Evolutionary conservation across 2,888 invertebrate species (phyloP).

Genomic region (Drosophila leonis): DNA sequence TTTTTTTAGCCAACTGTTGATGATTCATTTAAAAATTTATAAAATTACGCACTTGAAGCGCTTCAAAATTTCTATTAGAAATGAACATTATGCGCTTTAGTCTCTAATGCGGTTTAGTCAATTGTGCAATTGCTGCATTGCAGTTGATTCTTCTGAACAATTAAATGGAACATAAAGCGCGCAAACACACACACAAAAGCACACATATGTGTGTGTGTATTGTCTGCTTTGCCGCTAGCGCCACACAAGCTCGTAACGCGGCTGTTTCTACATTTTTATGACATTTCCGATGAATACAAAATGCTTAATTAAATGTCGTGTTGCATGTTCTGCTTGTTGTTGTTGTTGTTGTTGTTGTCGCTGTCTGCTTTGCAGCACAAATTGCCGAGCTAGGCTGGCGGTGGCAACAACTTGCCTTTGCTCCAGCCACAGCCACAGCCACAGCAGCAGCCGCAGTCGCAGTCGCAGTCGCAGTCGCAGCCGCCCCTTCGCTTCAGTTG

Average conservation of each 20-base stretch:
- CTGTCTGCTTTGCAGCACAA: slow-evolving; percentile 56
- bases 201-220: slow-evolving; percentile 38
- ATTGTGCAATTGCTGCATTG: slow-evolving; percentile 48
- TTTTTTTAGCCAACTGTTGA: neutral
- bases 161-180: slow-evolving; percentile 32
- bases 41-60: neutral
- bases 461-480: neutral
- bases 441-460: neutral
- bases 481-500: slow-evolving; percentile 26
- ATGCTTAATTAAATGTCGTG: slow-evolving; percentile 83
- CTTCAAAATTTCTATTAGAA: neutral
- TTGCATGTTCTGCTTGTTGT: slow-evolving; percentile 48
- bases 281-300: slow-evolving; percentile 83
- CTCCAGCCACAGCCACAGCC: slow-evolving; percentile 1
- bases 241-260: slow-evolving; percentile 37
- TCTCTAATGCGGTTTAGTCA: slow-evolving; percentile 8
- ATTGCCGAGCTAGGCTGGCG: slow-evolving; percentile 53
- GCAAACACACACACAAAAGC: neutral
- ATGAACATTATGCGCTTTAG: neutral
- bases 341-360: slow-evolving; percentile 39
- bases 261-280: slow-evolving; percentile 73
- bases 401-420: slow-evolving; percentile 26
- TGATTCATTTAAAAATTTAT: neutral
- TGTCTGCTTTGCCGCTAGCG: slow-evolving; percentile 17
- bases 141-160: slow-evolving; percentile 41